These are phyloP conservation scores for Micromys minutus DNA, from an alignment of 2,113 vertebrate species.

Conservation along the genomic window DNA sequence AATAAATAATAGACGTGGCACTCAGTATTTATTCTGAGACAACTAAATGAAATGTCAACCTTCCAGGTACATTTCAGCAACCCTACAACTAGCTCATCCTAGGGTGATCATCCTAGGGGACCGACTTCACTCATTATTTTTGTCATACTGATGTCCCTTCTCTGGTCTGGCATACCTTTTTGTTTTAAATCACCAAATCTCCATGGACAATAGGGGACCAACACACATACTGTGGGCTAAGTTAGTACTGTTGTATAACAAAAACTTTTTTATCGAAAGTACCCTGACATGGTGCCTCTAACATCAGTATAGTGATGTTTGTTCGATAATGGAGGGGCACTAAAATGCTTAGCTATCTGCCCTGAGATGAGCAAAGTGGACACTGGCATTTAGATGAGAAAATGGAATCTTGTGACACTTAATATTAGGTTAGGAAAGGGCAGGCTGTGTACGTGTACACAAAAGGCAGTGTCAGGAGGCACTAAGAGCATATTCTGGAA, in stretches of 20 bases:
- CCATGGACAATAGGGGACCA: background rate
- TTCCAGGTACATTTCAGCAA: background rate
- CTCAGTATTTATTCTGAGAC: background rate
- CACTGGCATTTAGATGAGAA: background rate
- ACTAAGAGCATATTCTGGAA: background rate
- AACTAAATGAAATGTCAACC: background rate
- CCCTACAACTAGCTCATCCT: background rate
- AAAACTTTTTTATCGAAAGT: background rate
- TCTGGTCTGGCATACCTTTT: background rate
- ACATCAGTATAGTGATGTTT: background rate
- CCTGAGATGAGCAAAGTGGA: background rate
- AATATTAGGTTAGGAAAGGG: background rate
- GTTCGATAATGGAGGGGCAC: background rate
- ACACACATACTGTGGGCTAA: background rate
- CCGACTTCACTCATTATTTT: background rate
- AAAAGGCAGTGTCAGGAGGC: too few species aligned
- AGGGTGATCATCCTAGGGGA: too few species aligned
- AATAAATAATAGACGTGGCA: background rate
- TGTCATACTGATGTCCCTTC: background rate
- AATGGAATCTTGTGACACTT: background rate
- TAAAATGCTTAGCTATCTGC: background rate
- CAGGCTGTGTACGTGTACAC: background rate
- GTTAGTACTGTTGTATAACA: background rate
- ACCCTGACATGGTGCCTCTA: too few species aligned
- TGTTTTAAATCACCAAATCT: background rate